Evolutionary conservation across 2,113 vertebrate species (phyloP), one percentile per base, ranked within the genome.

Genomic region (Desmodus rotundus): DNA sequence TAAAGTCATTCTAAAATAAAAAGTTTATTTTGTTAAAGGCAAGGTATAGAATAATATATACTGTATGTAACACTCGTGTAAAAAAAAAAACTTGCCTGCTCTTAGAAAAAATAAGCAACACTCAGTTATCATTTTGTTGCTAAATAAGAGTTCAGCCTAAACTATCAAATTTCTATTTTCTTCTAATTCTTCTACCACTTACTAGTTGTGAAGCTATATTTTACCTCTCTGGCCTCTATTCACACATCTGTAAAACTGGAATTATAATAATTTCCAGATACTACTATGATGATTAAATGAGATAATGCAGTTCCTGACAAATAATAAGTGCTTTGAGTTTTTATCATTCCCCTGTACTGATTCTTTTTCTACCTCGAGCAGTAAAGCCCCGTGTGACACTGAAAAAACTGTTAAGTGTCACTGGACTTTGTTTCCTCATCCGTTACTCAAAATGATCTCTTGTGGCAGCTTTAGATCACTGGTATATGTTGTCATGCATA

Each of bases 61-160:
- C 45, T 52, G 1, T 67, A 47, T 80, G 10, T 38, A 78, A 87
- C 24, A 72, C 22, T 56, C 89, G 5, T 67, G 1, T 77, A 45
- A 78, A 89, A 45, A 89, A 89, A 47, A 15, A 72, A n/a, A 61
- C 2, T 12, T 81, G 31, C 73, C 82, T 73, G 50, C 33, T 73
- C 15, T 95, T 65, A 20, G 38, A 12, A 80, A 80, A 78, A 85
- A 67, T 87, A 84, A 45, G 36, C 67, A 90, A 61, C 13, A 43
- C 26, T 85, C 24, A 88, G 41, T 54, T 89, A 52, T 56, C 73
- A 45, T 80, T 92, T 52, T 43, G 28, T 24, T 89, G 56, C 56
- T 67, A 89, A 89, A 56, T 74, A 95, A 56, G 36, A 89, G 11
- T 58, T 95, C n/a, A 80, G 54, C 12, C 81, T 88, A 85, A 96